phyloP scores from a whole-genome alignment of 2,797 vertebrate species.

The Catharus ustulatus region DNA sequence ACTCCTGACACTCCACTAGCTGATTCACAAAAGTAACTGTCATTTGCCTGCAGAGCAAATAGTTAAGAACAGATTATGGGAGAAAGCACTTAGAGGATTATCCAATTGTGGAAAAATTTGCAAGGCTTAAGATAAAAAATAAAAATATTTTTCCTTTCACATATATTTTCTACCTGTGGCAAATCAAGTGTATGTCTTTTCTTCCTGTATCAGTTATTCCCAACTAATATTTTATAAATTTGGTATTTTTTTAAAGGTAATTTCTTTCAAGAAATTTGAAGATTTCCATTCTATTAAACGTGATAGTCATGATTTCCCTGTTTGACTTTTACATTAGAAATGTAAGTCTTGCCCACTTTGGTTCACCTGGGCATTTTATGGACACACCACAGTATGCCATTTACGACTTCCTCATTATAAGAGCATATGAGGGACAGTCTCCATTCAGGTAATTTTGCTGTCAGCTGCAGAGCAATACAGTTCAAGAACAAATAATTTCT shows the following conservation, averaged over 20 bases:
- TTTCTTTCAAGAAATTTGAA: background rate
- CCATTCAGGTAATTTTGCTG: background rate
- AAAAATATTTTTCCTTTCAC: background rate
- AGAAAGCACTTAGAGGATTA: slow-evolving; percentile 48
- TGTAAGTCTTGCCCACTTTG: background rate
- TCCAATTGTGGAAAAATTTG: slow-evolving; percentile 28
- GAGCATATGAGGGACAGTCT: background rate
- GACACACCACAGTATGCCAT: background rate
- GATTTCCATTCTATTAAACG: background rate
- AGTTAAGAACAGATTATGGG: slow-evolving; percentile 50
- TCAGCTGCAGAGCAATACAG: background rate
- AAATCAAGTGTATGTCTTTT: background rate
- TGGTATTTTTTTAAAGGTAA: background rate
- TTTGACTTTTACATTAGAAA: background rate
- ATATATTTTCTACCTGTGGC: background rate
- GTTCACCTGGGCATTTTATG: background rate
- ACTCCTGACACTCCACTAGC: slow-evolving; percentile 97
- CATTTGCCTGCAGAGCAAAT: slow-evolving; percentile 89
- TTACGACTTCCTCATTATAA: background rate
- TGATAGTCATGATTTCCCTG: background rate
- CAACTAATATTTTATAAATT: background rate
- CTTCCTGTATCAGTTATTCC: background rate
- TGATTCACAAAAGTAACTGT: slow-evolving; percentile 96
- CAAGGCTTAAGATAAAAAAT: slow-evolving; percentile 26
- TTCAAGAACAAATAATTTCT: background rate